These are phyloP conservation scores for Oscheius sp. DNA, from an alignment of 2,888 invertebrate species.

Conservation along the genomic window DNA sequence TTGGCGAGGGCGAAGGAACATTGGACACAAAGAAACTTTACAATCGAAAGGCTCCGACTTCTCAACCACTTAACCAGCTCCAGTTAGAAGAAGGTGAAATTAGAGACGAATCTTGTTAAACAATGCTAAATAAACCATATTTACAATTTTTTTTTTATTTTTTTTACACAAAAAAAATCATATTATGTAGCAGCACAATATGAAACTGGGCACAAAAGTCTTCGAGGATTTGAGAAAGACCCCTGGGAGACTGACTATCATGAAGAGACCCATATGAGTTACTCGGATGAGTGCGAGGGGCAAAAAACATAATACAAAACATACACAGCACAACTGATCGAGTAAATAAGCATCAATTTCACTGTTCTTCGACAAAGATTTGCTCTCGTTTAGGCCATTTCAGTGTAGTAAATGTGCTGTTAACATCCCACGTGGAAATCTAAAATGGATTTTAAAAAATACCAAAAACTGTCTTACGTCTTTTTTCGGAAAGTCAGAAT, in stretches of 20 bases:
- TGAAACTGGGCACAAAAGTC: constrained; percentile 2
- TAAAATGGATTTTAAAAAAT: constrained; percentile 72
- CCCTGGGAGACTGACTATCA: constrained; percentile 11
- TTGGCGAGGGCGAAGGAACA: not conserved
- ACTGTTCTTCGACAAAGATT: constrained; percentile 15
- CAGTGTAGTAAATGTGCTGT: constrained; percentile 83
- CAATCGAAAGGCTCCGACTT: no score
- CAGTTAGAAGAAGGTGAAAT: constrained; percentile 7
- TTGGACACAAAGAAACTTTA: not conserved
- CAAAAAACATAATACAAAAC: not conserved
- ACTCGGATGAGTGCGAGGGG: constrained; percentile 5
- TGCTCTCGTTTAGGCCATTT: constrained; percentile 90
- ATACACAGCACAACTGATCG: not conserved
- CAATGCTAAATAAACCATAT: not conserved
- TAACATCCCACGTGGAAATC: constrained; percentile 84
- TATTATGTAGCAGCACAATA: not conserved
- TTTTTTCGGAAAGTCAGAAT: constrained; percentile 69
- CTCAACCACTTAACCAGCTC: no score
- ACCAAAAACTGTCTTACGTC: constrained; percentile 51
- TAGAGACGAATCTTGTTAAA: not conserved
- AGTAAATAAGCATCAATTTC: not conserved
- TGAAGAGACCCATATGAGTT: constrained; percentile 2
- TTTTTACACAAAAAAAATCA: not conserved
- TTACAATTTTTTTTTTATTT: not conserved
- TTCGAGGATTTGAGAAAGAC: constrained; percentile 7